Evolutionary conservation across 92 coral and sea anemone species (phyloP).

Genomic region (Montipora capitata): DNA sequence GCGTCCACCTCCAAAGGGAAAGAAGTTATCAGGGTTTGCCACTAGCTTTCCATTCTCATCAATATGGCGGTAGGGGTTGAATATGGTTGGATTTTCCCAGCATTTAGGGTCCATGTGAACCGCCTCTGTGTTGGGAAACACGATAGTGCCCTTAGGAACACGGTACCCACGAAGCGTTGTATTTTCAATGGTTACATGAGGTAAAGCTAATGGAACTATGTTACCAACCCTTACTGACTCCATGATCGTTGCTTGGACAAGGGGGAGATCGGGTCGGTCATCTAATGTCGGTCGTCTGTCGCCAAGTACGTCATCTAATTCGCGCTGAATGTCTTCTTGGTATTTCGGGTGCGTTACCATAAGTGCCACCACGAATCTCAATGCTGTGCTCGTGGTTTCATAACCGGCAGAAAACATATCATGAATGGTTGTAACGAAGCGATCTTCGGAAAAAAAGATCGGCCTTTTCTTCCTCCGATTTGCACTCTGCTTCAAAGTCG

Average conservation of each 20-base stretch:
- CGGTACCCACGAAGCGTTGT: constrained; percentile 39
- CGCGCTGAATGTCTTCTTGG: constrained; percentile 37
- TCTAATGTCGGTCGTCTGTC: constrained; percentile 28
- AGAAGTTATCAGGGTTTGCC: constrained; percentile 42
- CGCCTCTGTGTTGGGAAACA: constrained; percentile 13
- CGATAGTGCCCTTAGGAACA: constrained; percentile 16
- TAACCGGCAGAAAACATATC: constrained; percentile 61
- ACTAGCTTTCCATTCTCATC: constrained; percentile 55
- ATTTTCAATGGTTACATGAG: constrained; percentile 34
- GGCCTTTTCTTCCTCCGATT: constrained; percentile 19
- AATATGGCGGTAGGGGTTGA: constrained; percentile 63
- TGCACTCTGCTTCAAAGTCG: neutral
- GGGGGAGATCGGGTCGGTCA: constrained; percentile 51
- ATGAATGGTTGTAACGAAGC: constrained; percentile 31
- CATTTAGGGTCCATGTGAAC: constrained; percentile 30
- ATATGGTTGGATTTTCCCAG: constrained; percentile 25
- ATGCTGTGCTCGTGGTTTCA: constrained; percentile 47
- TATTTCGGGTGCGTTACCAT: constrained; percentile 24
- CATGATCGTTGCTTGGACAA: constrained; percentile 45
- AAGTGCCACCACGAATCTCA: constrained; percentile 40
- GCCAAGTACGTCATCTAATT: constrained; percentile 34
- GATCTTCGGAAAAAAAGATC: constrained; percentile 41
- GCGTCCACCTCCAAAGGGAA: constrained; percentile 79
- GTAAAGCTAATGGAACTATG: constrained; percentile 17
- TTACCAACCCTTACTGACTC: constrained; percentile 47